These are phyloP conservation scores for Phocides pigmalion DNA, from an alignment of 1,140 invertebrate genomes.

Conservation along the genomic window DNA sequence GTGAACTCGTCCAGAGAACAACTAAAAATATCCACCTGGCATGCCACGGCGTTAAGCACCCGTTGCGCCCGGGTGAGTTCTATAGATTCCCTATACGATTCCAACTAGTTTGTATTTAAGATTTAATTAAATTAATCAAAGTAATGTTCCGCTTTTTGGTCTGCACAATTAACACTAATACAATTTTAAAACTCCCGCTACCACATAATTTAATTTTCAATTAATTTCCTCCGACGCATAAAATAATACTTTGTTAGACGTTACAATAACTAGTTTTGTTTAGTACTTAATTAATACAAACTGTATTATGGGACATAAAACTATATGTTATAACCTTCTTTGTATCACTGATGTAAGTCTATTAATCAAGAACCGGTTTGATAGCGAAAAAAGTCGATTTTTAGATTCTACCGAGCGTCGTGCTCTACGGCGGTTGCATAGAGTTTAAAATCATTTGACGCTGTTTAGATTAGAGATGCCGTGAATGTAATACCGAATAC, in stretches of 20 bases:
- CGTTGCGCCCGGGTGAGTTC: too few relatives aligned
- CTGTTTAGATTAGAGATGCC: too few relatives aligned
- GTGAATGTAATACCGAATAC: too few relatives aligned
- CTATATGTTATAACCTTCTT: slow-evolving; percentile 31
- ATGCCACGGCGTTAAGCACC: too few relatives aligned
- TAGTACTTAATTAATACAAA: slow-evolving; percentile 40
- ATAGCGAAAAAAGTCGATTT: slow-evolving; percentile 18
- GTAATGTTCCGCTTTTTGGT: too few relatives aligned
- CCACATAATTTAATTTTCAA: slow-evolving; percentile 20
- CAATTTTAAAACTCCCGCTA: neutral
- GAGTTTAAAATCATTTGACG: slow-evolving; percentile 7
- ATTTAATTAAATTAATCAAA: too few relatives aligned
- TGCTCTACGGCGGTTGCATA: slow-evolving; percentile 5
- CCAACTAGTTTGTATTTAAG: too few relatives aligned
- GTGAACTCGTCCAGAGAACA: too few relatives aligned
- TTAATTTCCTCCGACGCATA: slow-evolving; percentile 15
- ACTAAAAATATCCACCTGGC: too few relatives aligned
- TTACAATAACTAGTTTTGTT: slow-evolving; percentile 33
- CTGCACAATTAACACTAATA: too few relatives aligned
- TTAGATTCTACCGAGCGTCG: neutral
- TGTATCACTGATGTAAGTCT: slow-evolving; percentile 32
- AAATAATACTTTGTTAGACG: slow-evolving; percentile 26
- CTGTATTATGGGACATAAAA: slow-evolving; percentile 29
- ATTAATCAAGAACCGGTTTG: slow-evolving; percentile 42
- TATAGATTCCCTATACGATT: too few relatives aligned